Base-by-base conservation (phyloP, 2,113 vertebrate genomes). In the Clarias batrachus region DNA sequence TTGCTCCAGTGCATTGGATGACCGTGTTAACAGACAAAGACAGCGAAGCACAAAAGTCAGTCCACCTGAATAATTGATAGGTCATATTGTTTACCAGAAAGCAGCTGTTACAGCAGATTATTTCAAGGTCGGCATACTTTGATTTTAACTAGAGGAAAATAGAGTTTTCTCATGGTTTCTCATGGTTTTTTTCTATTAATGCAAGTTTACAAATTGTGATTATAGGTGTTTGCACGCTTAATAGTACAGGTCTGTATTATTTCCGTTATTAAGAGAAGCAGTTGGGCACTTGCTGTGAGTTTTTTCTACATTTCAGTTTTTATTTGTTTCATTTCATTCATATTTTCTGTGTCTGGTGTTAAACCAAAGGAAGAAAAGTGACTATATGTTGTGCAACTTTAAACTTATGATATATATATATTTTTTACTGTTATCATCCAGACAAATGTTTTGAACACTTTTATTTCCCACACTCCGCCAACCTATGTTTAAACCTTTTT, bases 61-160 rank as follows among this genome's bases (percentile, higher is more conserved):
- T 5, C 19, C 13, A 84, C 11, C 48, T 78, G 60, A 78, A 85
- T 85, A 85, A 78, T 57, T 79, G 27, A 66, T 78, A 56, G 4
- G 37, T 78, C 48, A 79, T 56, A 33, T 85, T 66, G 27, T 79
- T 85, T 79, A 77, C 25, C 41, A 65, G 78, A 62, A 76, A n/a
- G 16, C 33, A 84, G 70, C 13, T 59, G 62, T 84, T 84, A 76
- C 0, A 78, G 41, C 73, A 78, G 65, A 60, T 77, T 25, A 65
- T 77, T 63, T 63, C 59, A 76, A 63, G 71, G 25, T 63, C 14
- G 23, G 17, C 6, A 65, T 27, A 30, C 41, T 77, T 74, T 77
- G n/a, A 41, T 33, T 57, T 71, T 71, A 76, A 62, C 25, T 21
- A 62, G 9, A 77, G 83, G 25, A 63, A 77, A 63, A 62, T 74